phyloP scores from a whole-genome alignment of 2,113 vertebrate genomes.

The Typhlomys cinereus region DNA sequence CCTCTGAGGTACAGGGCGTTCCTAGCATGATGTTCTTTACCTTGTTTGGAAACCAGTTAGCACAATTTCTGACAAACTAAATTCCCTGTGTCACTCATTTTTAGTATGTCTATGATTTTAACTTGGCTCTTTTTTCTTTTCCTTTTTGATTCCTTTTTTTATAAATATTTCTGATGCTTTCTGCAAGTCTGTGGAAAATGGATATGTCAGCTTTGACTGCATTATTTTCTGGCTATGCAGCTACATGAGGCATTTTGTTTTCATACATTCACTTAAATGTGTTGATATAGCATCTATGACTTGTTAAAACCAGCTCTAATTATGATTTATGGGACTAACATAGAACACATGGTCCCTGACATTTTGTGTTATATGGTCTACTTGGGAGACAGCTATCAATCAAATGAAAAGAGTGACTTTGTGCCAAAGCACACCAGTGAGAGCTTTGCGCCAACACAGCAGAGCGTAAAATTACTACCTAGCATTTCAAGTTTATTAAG shows the following conservation, averaged over 20 bases:
- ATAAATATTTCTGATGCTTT: neutral
- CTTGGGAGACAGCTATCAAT: neutral
- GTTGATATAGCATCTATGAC: neutral
- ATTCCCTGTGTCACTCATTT: conserved; percentile 7
- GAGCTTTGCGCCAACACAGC: neutral
- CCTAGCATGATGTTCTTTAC: neutral
- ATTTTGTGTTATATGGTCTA: neutral
- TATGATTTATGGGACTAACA: neutral
- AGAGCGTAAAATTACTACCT: neutral
- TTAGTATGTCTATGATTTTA: neutral
- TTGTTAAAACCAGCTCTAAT: neutral
- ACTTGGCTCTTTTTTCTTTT: neutral
- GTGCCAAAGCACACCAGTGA: neutral
- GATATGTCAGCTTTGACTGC: neutral
- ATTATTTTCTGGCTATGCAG: neutral
- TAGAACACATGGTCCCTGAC: neutral
- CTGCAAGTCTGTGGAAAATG: neutral
- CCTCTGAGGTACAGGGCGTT: neutral
- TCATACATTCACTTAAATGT: neutral
- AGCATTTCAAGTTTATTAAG: neutral
- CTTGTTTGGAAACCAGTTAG: conserved; percentile 34
- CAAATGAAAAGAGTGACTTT: neutral
- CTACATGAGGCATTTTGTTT: neutral
- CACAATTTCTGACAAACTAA: neutral
- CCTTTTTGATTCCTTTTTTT: neutral